Percentiles rank a stretch among this genome's conserved stretches.
Conservation (phyloP, 2,113 vertebrate species). For the Laterallus jamaicensis region DNA sequence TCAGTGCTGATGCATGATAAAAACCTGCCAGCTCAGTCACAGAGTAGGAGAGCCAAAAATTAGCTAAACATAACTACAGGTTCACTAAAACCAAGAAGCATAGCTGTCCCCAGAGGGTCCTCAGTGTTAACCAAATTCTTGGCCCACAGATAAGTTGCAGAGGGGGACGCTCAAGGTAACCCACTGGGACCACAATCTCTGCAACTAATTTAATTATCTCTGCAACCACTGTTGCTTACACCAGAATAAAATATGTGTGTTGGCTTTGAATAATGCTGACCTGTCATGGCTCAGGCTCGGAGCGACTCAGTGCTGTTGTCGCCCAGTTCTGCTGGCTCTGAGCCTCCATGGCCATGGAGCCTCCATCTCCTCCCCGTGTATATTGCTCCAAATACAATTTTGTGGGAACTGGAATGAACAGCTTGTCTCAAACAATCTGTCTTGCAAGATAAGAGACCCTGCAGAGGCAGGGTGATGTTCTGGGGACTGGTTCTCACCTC, state of each 20-base stretch:
- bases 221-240: background rate
- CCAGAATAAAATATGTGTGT: background rate
- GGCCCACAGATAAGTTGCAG: background rate
- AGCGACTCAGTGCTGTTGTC: background rate
- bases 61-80: background rate
- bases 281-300: background rate
- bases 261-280: constrained; percentile 15
- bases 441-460: no score
- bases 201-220: constrained; percentile 35
- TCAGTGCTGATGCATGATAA: background rate
- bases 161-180: constrained; percentile 9
- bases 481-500: no score
- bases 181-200: background rate
- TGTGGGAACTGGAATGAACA: no score
- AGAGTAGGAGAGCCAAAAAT: background rate
- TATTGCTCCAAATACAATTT: no score
- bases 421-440: no score
- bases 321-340: background rate
- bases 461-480: no score
- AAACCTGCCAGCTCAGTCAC: constrained; percentile 8
- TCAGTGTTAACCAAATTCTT: background rate
- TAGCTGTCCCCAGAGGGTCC: background rate
- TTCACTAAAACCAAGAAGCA: background rate
- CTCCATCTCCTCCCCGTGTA: background rate
- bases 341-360: rapidly evolving